Percentiles rank a stretch among this genome's conserved stretches.
Conservation (phyloP, 2,113 vertebrate genomes). For the Ranitomeya variabilis region DNA sequence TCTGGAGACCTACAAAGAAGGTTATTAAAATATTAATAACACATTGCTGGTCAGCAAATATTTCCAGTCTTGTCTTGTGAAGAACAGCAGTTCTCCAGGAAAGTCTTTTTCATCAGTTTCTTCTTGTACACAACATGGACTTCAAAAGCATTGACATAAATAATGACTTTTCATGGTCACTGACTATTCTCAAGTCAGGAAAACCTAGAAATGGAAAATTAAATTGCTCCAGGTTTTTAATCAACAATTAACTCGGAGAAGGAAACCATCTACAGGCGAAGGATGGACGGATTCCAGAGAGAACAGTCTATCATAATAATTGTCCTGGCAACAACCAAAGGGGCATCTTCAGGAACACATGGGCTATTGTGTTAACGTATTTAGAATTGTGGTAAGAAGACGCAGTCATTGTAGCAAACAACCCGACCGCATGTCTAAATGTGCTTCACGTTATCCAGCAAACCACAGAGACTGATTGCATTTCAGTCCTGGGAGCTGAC, state of each 20-base stretch:
- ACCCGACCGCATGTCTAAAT: conserved; percentile 57
- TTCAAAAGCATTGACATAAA: conserved; percentile 30
- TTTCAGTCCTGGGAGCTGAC: background rate
- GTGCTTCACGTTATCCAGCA: conserved; percentile 68
- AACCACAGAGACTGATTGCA: conserved; percentile 61
- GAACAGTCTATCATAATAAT: conserved; percentile 34
- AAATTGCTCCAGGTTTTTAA: conserved; percentile 34
- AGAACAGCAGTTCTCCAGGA: background rate
- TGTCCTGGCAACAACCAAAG: conserved; percentile 58
- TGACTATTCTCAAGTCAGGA: conserved; percentile 20
- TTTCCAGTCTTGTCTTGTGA: background rate
- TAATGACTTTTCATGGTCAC: conserved; percentile 41
- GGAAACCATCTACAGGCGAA: conserved; percentile 55
- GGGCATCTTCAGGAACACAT: conserved; percentile 62
- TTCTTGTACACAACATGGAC: conserved; percentile 16
- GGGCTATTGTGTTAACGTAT: conserved; percentile 63
- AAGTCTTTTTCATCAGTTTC: conserved; percentile 23
- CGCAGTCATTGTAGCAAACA: conserved; percentile 61
- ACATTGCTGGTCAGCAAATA: conserved; percentile 22
- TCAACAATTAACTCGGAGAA: conserved; percentile 50
- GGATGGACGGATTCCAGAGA: conserved; percentile 57
- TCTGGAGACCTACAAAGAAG: conserved; percentile 9
- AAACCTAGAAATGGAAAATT: conserved; percentile 38
- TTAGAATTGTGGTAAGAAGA: conserved; percentile 62
- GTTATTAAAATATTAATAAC: conserved; percentile 43